A percentile compares a stretch with the other conserved stretches of the same genome.
Conservation (phyloP, 2,113 vertebrate species). For the Aldabrachelys gigantea region DNA sequence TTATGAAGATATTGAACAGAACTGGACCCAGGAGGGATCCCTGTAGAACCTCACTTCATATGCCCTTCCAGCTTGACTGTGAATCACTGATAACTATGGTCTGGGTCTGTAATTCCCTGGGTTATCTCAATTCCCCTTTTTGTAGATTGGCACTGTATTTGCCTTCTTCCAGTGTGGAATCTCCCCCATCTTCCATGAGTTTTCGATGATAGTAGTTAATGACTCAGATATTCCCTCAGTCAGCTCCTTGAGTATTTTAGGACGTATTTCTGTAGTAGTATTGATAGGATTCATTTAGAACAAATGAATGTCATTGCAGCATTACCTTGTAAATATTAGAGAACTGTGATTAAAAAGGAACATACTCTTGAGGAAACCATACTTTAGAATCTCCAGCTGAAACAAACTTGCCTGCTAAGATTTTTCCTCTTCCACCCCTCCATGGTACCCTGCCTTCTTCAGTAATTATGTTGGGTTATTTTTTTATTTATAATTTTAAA, state of each 20-base stretch:
- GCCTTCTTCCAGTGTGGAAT: background rate
- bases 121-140: background rate
- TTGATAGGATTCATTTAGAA: background rate
- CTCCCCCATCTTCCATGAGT: background rate
- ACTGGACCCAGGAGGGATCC: background rate
- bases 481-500: background rate
- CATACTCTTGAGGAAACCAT: background rate
- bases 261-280: background rate
- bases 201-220: background rate
- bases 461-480: background rate
- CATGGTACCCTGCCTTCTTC: background rate
- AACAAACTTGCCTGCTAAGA: background rate
- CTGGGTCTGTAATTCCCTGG: background rate
- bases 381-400: background rate
- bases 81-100: too few relatives aligned
- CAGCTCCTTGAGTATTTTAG: background rate
- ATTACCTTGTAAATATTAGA: background rate
- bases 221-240: background rate
- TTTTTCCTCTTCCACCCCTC: background rate
- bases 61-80: background rate
- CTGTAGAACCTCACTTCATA: background rate
- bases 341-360: background rate
- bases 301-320: background rate
- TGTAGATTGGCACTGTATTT: background rate
- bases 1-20: background rate